phyloP scores from a whole-genome alignment of 2,797 vertebrate species.

The Liparis tanakae region DNA sequence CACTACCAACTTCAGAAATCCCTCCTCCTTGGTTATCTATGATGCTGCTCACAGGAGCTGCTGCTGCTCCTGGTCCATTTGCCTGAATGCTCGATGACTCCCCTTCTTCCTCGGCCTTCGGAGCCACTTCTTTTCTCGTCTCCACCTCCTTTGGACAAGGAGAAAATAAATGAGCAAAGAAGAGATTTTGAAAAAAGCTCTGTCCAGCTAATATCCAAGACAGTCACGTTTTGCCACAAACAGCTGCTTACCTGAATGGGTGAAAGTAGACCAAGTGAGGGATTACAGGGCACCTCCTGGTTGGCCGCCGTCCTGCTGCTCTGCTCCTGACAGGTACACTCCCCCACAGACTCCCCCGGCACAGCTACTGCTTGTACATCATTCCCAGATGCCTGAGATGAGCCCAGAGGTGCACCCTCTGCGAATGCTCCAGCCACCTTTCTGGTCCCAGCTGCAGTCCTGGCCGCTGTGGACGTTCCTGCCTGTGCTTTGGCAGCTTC shows the following conservation, averaged over 20 bases:
- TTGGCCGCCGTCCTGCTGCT: background rate
- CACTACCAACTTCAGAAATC: conserved; percentile 60
- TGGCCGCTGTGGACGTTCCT: background rate
- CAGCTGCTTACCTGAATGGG: conserved; percentile 70
- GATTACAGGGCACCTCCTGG: conserved; percentile 34
- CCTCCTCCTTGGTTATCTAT: conserved; percentile 32
- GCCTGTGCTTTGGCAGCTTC: conserved; percentile 5
- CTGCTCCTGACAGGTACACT: conserved; percentile 51
- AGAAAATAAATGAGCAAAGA: too few species aligned
- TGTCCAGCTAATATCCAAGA: background rate
- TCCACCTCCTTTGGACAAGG: conserved; percentile 65
- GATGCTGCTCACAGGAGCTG: conserved; percentile 31
- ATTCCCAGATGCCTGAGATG: conserved; percentile 18
- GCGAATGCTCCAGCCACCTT: conserved; percentile 4
- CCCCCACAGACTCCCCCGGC: conserved; percentile 26
- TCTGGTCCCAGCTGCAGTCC: background rate
- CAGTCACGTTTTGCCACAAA: too few species aligned
- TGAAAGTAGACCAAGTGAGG: conserved; percentile 59
- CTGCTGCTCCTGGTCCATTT: conserved; percentile 50
- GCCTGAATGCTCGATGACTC: conserved; percentile 73
- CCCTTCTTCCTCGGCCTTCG: conserved; percentile 76
- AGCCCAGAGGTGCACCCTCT: conserved; percentile 5
- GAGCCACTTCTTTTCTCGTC: conserved; percentile 62
- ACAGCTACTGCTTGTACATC: conserved; percentile 22
- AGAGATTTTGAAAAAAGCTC: background rate